Conservation (phyloP, 2,888 invertebrate species). For the Nemapogon koenigi region DNA sequence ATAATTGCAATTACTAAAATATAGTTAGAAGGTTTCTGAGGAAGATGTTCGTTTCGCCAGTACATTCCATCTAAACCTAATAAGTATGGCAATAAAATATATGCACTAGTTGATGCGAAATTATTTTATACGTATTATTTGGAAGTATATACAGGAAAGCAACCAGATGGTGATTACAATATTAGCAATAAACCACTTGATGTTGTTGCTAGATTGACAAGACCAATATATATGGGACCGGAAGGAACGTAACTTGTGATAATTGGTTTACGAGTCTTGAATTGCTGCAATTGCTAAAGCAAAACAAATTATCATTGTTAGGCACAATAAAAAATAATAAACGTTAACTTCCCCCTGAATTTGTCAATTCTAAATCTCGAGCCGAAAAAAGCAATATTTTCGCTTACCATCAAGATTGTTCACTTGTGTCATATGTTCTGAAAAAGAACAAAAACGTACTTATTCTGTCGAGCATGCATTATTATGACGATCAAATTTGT, state of each 20-base stretch:
- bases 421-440: slow-evolving; percentile 14
- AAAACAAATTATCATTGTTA: slow-evolving; percentile 9
- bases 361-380: slow-evolving; percentile 2
- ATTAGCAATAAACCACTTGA: too few species aligned
- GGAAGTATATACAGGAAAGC: too few species aligned
- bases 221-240: too few species aligned
- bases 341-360: slow-evolving; percentile 2
- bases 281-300: slow-evolving; percentile 13
- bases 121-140: too few species aligned
- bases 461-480: slow-evolving; percentile 14
- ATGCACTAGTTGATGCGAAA: too few species aligned
- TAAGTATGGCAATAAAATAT: too few species aligned
- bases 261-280: slow-evolving; percentile 19
- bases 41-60: too few species aligned
- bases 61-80: too few species aligned
- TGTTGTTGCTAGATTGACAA: too few species aligned
- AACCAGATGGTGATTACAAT: too few species aligned
- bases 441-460: slow-evolving; percentile 15
- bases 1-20: too few species aligned
- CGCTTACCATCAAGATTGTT: slow-evolving; percentile 13
- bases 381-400: slow-evolving; percentile 13
- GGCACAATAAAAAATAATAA: slow-evolving; percentile 15
- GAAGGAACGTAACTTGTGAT: slow-evolving; percentile 17
- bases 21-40: too few species aligned
- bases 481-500: slow-evolving; percentile 21